phyloP scores from a whole-genome alignment of 1,140 invertebrate species.

The Carposina sasakii region DNA sequence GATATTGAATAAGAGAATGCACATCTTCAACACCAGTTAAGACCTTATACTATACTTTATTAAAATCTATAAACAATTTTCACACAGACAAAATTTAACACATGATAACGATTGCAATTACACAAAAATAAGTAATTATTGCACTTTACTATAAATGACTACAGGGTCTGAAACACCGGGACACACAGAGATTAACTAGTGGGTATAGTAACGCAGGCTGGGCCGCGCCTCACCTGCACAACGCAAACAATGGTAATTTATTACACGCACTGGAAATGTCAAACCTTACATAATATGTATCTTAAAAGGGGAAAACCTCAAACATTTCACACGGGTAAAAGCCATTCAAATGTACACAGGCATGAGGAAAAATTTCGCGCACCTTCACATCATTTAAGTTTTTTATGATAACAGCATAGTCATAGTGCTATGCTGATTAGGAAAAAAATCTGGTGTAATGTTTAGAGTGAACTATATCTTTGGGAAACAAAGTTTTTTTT shows the following conservation, averaged over 20 bases:
- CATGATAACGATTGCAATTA: conserved; percentile 53
- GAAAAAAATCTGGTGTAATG: too few species aligned
- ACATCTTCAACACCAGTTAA: too few species aligned
- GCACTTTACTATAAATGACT: conserved; percentile 56
- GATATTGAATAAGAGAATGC: too few species aligned
- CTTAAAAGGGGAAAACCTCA: conserved; percentile 35
- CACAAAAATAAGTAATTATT: conserved; percentile 58
- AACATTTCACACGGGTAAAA: conserved; percentile 29
- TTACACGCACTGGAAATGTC: conserved; percentile 40
- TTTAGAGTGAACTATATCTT: too few species aligned
- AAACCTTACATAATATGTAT: conserved; percentile 25
- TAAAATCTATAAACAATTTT: conserved; percentile 62
- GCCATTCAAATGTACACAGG: too few species aligned
- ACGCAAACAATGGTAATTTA: conserved; percentile 42
- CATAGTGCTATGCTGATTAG: too few species aligned
- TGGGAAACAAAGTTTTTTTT: too few species aligned
- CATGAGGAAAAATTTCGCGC: too few species aligned
- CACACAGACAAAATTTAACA: conserved; percentile 61
- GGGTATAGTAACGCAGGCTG: conserved; percentile 28
- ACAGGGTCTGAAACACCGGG: conserved; percentile 44
- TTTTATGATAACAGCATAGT: too few species aligned
- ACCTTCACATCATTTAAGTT: too few species aligned
- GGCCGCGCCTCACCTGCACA: conserved; percentile 45
- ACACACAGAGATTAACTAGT: conserved; percentile 41
- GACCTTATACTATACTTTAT: conserved; percentile 56